Evolutionary conservation across 2,888 invertebrate genomes (phyloP).

Genomic region (Caradrina clavipalpis): DNA sequence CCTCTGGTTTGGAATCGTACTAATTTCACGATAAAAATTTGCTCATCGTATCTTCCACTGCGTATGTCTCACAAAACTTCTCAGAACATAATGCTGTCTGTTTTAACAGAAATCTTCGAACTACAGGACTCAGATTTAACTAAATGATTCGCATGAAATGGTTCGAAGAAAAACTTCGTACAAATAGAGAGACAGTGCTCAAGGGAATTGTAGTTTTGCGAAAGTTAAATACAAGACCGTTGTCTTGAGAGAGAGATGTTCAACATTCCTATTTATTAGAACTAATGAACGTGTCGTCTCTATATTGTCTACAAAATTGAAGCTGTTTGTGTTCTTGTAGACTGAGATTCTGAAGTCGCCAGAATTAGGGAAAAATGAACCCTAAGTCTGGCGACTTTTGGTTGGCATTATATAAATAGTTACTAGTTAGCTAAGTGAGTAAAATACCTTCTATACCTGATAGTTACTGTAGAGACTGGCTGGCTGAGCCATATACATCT

Average conservation of each 20-base stretch:
- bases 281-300: constrained; percentile 21
- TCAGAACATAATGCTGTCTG: not conserved
- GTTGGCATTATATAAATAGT: too few relatives aligned
- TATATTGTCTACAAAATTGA: constrained; percentile 16
- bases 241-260: constrained; percentile 31
- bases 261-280: constrained; percentile 30
- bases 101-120: not conserved
- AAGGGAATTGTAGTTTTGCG: constrained; percentile 42
- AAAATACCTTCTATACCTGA: too few relatives aligned
- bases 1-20: too few relatives aligned
- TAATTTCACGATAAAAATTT: too few relatives aligned
- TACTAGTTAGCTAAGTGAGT: too few relatives aligned
- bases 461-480: too few relatives aligned
- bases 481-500: too few relatives aligned
- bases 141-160: constrained; percentile 25
- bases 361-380: too few relatives aligned
- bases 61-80: not conserved
- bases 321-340: constrained; percentile 2
- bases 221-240: constrained; percentile 44
- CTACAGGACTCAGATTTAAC: constrained; percentile 5
- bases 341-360: not conserved
- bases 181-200: constrained; percentile 36
- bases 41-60: too few relatives aligned
- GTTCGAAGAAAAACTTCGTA: constrained; percentile 32
- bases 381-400: too few relatives aligned